Conservation (phyloP, 2,113 vertebrate genomes). For the Tragelaphus strepsiceros region DNA sequence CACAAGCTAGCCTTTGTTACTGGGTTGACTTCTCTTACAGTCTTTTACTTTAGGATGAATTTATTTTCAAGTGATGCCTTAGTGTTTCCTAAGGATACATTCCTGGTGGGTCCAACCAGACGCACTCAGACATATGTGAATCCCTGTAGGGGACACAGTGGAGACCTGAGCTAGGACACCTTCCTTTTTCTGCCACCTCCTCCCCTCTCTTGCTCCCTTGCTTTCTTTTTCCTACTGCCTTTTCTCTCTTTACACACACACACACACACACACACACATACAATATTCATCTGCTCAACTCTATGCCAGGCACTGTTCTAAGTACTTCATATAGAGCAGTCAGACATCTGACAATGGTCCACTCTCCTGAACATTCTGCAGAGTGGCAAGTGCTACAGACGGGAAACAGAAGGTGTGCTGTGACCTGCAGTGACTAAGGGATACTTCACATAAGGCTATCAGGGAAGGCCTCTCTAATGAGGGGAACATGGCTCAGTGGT, state of each 20-base stretch:
- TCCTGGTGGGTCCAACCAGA: neutral
- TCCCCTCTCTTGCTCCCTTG: rapidly evolving
- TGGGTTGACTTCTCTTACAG: neutral
- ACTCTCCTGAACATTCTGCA: neutral
- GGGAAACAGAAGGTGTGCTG: neutral
- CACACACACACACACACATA: neutral
- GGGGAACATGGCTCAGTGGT: neutral
- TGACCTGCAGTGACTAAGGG: neutral
- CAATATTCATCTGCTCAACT: neutral
- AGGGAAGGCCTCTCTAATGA: neutral
- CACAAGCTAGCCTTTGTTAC: neutral
- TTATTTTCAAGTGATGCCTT: neutral
- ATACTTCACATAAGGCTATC: neutral
- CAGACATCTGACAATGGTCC: neutral
- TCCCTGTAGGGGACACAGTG: neutral
- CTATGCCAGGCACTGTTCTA: neutral
- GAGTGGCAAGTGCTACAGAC: too few species aligned
- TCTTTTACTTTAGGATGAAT: neutral
- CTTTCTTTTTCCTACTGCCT: neutral
- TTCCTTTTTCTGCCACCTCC: neutral
- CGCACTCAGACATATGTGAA: neutral
- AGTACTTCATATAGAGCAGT: neutral
- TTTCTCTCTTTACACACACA: neutral
- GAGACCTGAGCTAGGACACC: neutral
- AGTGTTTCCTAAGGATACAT: neutral